phyloP scores from a whole-genome alignment of 2,113 vertebrate species.

The Corythaixoides concolor region DNA sequence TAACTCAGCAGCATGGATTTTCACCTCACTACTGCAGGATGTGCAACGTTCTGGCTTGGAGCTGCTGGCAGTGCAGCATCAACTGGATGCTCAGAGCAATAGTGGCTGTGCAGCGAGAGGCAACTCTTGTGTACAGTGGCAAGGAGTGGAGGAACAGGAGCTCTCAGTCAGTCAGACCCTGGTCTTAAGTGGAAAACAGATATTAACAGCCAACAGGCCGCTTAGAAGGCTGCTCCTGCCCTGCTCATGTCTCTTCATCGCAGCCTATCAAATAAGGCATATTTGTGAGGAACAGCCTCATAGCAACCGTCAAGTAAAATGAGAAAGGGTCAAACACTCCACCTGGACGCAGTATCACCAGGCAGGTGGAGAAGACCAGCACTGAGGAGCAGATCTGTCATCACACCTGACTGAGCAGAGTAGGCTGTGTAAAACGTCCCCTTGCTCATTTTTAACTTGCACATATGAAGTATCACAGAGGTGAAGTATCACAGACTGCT shows the following conservation, averaged over 20 bases:
- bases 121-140: neutral
- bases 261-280: neutral
- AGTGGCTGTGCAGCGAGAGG: neutral
- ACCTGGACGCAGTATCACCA: too few relatives aligned
- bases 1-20: neutral
- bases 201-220: neutral
- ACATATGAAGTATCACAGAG: neutral
- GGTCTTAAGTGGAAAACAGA: neutral
- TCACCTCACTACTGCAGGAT: neutral
- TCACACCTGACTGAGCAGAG: neutral
- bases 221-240: neutral
- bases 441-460: neutral
- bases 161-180: neutral
- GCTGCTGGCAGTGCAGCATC: neutral
- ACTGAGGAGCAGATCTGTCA: too few relatives aligned
- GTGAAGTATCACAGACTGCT: neutral
- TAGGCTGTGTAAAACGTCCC: neutral
- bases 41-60: neutral
- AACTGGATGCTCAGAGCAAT: too few relatives aligned
- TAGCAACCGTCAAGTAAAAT: neutral
- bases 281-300: neutral
- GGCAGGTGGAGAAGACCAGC: neutral
- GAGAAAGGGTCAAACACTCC: neutral
- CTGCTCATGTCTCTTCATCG: neutral
- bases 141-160: neutral